A percentile compares a stretch with the other conserved stretches of the same genome.
These are phyloP conservation scores for Glaucomys volans DNA, from an alignment of 2,113 vertebrate species.

Conservation along the genomic window DNA sequence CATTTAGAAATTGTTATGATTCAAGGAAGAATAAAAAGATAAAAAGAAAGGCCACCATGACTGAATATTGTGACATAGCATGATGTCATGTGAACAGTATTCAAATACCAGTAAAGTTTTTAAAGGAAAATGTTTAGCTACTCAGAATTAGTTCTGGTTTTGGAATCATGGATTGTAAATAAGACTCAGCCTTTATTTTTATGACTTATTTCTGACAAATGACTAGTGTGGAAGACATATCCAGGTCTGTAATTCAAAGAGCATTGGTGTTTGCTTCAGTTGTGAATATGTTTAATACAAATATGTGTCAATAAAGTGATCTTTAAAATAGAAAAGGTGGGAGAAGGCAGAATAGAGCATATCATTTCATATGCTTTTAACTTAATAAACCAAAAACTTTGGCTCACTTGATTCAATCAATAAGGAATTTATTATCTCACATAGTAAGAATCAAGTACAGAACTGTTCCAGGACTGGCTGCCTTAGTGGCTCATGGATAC, in stretches of 20 bases:
- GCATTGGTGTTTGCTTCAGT: neutral
- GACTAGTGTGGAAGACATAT: neutral
- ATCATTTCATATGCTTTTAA: conserved; percentile 37
- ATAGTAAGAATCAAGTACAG: conserved; percentile 61
- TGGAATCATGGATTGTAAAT: conserved; percentile 27
- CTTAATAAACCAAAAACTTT: conserved; percentile 34
- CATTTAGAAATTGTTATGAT: conserved; percentile 36
- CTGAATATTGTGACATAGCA: conserved; percentile 60
- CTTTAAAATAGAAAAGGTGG: neutral
- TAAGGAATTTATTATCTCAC: conserved; percentile 71
- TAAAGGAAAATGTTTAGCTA: conserved; percentile 51
- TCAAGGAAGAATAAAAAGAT: conserved; percentile 62
- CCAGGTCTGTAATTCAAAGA: neutral
- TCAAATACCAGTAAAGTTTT: conserved; percentile 43
- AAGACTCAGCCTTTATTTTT: conserved; percentile 40
- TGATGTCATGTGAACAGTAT: conserved; percentile 51
- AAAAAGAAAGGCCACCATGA: conserved; percentile 60
- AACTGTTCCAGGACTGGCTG: neutral
- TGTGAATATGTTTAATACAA: conserved; percentile 1
- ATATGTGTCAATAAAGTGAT: neutral
- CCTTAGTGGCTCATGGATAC: conserved; percentile 10
- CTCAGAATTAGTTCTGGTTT: conserved; percentile 43
- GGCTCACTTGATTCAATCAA: conserved; percentile 47
- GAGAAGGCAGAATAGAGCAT: neutral
- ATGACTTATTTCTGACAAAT: conserved; percentile 42